phyloP scores from a whole-genome alignment of 2,113 vertebrate genomes.

The Anser cygnoides region DNA sequence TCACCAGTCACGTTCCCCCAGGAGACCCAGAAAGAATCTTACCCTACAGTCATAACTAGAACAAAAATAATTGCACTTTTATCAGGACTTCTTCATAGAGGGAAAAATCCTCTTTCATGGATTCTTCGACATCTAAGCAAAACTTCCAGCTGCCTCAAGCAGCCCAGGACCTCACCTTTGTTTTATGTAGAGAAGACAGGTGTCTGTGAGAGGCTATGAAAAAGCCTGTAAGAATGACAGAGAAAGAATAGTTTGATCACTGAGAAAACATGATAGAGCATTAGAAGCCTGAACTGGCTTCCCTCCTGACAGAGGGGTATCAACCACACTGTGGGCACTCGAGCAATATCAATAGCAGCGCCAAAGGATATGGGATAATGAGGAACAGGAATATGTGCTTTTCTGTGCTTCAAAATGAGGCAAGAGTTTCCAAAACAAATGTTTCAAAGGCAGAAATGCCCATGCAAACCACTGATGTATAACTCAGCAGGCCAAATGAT shows the following conservation, averaged over 20 bases:
- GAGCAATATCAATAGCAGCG: background rate
- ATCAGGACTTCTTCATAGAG: background rate
- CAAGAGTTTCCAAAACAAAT: slow-evolving; percentile 43
- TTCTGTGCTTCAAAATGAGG: background rate
- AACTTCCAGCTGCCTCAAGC: background rate
- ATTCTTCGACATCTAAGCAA: slow-evolving; percentile 22
- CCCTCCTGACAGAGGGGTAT: background rate
- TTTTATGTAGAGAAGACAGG: background rate
- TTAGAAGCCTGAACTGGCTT: background rate
- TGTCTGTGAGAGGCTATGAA: background rate
- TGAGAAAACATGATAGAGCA: background rate
- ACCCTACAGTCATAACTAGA: slow-evolving; percentile 27
- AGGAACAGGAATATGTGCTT: background rate
- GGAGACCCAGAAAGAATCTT: slow-evolving; percentile 2
- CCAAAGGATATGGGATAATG: background rate
- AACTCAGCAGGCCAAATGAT: background rate
- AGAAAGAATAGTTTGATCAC: background rate
- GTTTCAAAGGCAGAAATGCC: slow-evolving; percentile 11
- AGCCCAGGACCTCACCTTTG: background rate
- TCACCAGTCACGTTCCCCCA: background rate
- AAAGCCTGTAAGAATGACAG: background rate
- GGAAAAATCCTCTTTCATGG: background rate
- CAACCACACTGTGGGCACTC: slow-evolving; percentile 11
- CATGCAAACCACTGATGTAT: background rate
- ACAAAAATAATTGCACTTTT: slow-evolving; percentile 7